These are phyloP conservation scores for Hyposmocoma kahamanoa DNA, from an alignment of 1,140 invertebrate genomes.

Conservation along the genomic window DNA sequence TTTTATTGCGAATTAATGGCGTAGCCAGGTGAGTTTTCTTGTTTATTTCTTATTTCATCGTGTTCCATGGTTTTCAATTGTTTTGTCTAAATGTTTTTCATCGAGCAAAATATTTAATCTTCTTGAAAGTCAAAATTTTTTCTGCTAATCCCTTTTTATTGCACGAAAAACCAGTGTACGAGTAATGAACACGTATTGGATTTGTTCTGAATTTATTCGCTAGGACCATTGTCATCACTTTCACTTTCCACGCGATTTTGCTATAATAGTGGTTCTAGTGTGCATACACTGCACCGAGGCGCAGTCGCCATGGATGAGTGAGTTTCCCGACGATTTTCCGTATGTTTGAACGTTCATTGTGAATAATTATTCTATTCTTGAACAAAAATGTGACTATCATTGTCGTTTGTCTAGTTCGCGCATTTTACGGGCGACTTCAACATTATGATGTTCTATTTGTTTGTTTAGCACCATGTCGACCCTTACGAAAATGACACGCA, in stretches of 20 bases:
- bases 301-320: slow-evolving; percentile 66
- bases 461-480: slow-evolving; percentile 66
- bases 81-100: slow-evolving; percentile 67
- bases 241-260: slow-evolving; percentile 65
- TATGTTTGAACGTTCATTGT: slow-evolving; percentile 40
- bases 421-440: not conserved
- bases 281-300: slow-evolving; percentile 39
- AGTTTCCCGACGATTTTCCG: slow-evolving; percentile 48
- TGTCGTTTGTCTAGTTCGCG: slow-evolving; percentile 9
- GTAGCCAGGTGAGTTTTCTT: slow-evolving; percentile 72
- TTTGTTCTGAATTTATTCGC: slow-evolving; percentile 70
- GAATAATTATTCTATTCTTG: slow-evolving; percentile 53
- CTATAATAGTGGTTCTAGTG: slow-evolving; percentile 55
- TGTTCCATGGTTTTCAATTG: slow-evolving; percentile 68
- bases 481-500: slow-evolving; percentile 74
- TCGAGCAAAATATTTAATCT: slow-evolving; percentile 62
- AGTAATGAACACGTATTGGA: slow-evolving; percentile 72
- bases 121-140: slow-evolving; percentile 66
- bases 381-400: slow-evolving; percentile 40
- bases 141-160: slow-evolving; percentile 56
- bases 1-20: slow-evolving; percentile 74
- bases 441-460: slow-evolving; percentile 14
- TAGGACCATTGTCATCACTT: slow-evolving; percentile 72
- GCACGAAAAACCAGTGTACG: slow-evolving; percentile 58
- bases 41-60: slow-evolving; percentile 70